These are phyloP conservation scores for Charaxes varanes DNA, from an alignment of 1,140 invertebrate genomes.

Conservation along the genomic window DNA sequence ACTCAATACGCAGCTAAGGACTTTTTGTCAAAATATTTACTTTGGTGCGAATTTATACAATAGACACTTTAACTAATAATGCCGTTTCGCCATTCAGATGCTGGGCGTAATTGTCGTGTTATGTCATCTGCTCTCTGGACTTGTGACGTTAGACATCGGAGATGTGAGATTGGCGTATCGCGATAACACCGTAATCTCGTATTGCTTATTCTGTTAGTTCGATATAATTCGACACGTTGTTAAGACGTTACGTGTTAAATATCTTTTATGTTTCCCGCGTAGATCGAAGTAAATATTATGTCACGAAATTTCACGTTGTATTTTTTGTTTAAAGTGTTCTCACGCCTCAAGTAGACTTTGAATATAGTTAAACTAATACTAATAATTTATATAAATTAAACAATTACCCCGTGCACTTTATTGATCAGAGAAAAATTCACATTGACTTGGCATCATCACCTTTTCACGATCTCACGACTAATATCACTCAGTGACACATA, in stretches of 20 bases:
- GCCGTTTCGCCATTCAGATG: conserved; percentile 46
- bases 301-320: too few species aligned
- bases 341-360: too few species aligned
- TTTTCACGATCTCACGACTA: too few species aligned
- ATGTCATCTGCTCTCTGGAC: conserved; percentile 35
- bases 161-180: conserved; percentile 22
- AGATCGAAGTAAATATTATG: too few species aligned
- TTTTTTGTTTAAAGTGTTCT: too few species aligned
- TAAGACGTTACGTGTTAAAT: background rate
- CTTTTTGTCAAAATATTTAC: conserved; percentile 71
- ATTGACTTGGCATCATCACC: too few species aligned
- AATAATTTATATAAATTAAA: too few species aligned
- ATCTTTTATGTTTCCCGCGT: background rate
- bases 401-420: too few species aligned
- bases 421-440: too few species aligned
- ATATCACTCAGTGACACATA: too few species aligned
- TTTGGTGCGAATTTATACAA: conserved; percentile 48
- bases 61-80: conserved; percentile 45
- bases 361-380: too few species aligned
- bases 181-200: conserved; percentile 31
- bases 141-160: conserved; percentile 35
- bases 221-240: conserved; percentile 18
- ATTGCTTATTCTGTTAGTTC: conserved; percentile 21
- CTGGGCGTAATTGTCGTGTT: conserved; percentile 48
- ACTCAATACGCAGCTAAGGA: conserved; percentile 56